Conservation (phyloP, 2,113 vertebrate genomes). For the Aegithalos caudatus region DNA sequence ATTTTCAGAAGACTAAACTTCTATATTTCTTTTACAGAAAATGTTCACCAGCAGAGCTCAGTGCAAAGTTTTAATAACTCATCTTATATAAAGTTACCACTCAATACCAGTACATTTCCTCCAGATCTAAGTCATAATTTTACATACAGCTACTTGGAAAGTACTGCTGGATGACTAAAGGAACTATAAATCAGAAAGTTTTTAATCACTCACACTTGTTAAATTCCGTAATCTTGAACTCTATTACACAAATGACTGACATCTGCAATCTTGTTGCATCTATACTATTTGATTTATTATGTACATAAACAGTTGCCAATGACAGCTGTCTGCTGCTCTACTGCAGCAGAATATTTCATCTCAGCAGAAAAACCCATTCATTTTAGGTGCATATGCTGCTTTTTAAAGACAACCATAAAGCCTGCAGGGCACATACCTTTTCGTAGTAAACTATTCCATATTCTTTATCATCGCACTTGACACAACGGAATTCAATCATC, state of each 20-base stretch:
- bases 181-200: constrained; percentile 48
- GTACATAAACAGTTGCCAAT: constrained; percentile 43
- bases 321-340: constrained; percentile 53
- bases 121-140: background rate
- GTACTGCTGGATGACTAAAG: background rate
- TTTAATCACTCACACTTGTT: constrained; percentile 55
- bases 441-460: constrained; percentile 98
- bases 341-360: constrained; percentile 32
- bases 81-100: background rate
- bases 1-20: background rate
- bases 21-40: background rate
- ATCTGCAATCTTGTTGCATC: constrained; percentile 50
- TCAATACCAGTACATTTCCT: background rate
- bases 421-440: constrained; percentile 81
- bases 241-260: constrained; percentile 43
- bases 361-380: constrained; percentile 15
- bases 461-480: constrained; percentile 92
- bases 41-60: background rate
- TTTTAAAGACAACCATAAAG: constrained; percentile 23
- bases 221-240: constrained; percentile 50
- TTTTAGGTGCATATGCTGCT: constrained; percentile 5
- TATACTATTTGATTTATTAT: constrained; percentile 48
- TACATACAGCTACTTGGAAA: background rate
- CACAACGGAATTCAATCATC: constrained; percentile 97
- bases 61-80: background rate